Evolutionary conservation across 2,888 invertebrate species (phyloP), one percentile per base, ranked within the genome.

Genomic region (Punctoribates punctum): DNA sequence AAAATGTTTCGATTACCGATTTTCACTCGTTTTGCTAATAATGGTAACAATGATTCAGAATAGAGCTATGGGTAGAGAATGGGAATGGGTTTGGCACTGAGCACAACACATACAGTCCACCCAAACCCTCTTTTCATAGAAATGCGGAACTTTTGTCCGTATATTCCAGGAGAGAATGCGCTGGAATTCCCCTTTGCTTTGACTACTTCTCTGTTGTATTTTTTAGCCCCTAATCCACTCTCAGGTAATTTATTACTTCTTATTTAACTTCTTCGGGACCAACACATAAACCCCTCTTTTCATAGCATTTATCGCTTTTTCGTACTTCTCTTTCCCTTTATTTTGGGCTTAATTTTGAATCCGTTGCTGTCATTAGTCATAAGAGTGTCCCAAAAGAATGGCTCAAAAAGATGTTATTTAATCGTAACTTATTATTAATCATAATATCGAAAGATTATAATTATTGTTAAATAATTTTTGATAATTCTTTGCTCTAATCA

Each of bases 11-110:
- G 79, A 17, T 74, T 80, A 67, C 79, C 80, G n/a, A 78, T 80
- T 46, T 80, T 80, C 77, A 78, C 77, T 67, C 78, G 80, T 23
- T 74, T 79, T 86, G 82, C 75, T 29, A 75, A 38, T 46, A 75
- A 57, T 62, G 60, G 62, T 13, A 46, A 46, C 75, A 65, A 34
- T 65, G 65, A 75, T 27, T 51, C 74, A 27, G 75, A 75, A 38
- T 75, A 48, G 60, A 46, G 15, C 38, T 15, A 15, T 27, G 23
- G n/a, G n/a, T n/a, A n/a, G n/a, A n/a, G n/a, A n/a, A n/a, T n/a
- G n/a, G n/a, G n/a, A 20, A 15, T 20, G 54, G 60, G 60, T 60
- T 60, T 13, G 48, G 46, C 46, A 29, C 34, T 38, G 20, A 67
- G 20, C n/a, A 67, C 25, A 34, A n/a, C 17, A 34, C 23, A 62